Evolutionary conservation across 2,888 invertebrate genomes (phyloP).

Genomic region (Drosophila diplacantha): DNA sequence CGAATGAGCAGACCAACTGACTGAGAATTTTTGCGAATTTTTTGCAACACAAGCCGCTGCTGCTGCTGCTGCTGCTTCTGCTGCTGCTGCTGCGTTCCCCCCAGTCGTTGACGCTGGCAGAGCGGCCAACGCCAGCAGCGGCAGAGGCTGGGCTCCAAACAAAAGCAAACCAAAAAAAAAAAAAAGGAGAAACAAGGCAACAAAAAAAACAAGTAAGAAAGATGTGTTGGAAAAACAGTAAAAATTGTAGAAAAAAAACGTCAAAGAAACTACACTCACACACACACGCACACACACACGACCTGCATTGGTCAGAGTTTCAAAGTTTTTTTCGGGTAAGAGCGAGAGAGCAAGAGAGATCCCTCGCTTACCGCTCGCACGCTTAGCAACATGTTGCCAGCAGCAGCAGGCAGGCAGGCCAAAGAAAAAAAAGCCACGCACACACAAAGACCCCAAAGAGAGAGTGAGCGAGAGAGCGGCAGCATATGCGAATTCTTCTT

Average conservation of each 20-base stretch:
- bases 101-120: conserved; percentile 10
- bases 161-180: conserved; percentile 65
- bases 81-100: conserved; percentile 20
- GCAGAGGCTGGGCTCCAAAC: conserved; percentile 59
- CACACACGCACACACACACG: conserved; percentile 28
- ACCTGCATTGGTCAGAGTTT: conserved; percentile 43
- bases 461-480: conserved; percentile 1
- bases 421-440: conserved; percentile 25
- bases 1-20: conserved; percentile 66
- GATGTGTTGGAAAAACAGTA: conserved; percentile 12
- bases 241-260: conserved; percentile 48
- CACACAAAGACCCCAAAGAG: neutral
- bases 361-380: conserved; percentile 12
- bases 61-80: neutral
- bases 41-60: conserved; percentile 4
- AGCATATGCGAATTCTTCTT: conserved; percentile 57
- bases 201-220: conserved; percentile 33
- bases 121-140: conserved; percentile 16
- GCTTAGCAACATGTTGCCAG: conserved; percentile 29
- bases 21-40: conserved; percentile 19
- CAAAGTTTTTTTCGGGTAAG: conserved; percentile 14
- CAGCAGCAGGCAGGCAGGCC: conserved; percentile 5
- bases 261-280: conserved; percentile 48
- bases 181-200: conserved; percentile 10
- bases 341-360: conserved; percentile 16